phyloP scores from a whole-genome alignment of 2,888 invertebrate species.

The Melanostoma scalare region DNA sequence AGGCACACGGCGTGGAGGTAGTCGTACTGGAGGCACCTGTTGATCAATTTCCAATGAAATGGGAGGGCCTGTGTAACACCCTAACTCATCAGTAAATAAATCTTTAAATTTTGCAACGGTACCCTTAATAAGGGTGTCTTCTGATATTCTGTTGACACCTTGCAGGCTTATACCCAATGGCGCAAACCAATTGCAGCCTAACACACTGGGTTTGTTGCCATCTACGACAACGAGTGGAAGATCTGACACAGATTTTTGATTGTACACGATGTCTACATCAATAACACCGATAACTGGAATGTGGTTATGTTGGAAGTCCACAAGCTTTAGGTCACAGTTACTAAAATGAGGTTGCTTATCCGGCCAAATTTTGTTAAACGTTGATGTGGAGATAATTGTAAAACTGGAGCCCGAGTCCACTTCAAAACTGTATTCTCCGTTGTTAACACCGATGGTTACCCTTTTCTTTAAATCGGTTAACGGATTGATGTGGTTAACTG shows the following conservation, averaged over 20 bases:
- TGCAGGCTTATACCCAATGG: too few relatives aligned
- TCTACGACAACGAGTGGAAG: too few relatives aligned
- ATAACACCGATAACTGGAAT: too few relatives aligned
- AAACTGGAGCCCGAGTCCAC: background rate
- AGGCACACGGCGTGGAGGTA: conserved; percentile 18
- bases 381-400: background rate
- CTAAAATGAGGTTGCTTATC: background rate
- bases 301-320: too few relatives aligned
- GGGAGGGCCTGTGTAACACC: conserved; percentile 4
- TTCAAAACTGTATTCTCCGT: background rate
- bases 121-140: background rate
- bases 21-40: background rate
- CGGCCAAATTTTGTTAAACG: background rate
- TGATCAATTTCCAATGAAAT: background rate
- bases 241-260: too few relatives aligned
- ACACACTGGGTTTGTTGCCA: too few relatives aligned
- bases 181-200: too few relatives aligned
- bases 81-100: conserved; percentile 3
- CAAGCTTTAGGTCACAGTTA: too few relatives aligned
- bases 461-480: background rate
- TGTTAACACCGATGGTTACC: background rate
- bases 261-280: too few relatives aligned
- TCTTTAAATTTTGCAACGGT: background rate
- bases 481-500: conserved; percentile 22
- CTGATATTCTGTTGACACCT: too few relatives aligned